A percentile compares a stretch with the other conserved stretches of the same genome.
Evolutionary conservation across 2,888 invertebrate species (phyloP).

Genomic region (Melikaiella ostensackeni): DNA sequence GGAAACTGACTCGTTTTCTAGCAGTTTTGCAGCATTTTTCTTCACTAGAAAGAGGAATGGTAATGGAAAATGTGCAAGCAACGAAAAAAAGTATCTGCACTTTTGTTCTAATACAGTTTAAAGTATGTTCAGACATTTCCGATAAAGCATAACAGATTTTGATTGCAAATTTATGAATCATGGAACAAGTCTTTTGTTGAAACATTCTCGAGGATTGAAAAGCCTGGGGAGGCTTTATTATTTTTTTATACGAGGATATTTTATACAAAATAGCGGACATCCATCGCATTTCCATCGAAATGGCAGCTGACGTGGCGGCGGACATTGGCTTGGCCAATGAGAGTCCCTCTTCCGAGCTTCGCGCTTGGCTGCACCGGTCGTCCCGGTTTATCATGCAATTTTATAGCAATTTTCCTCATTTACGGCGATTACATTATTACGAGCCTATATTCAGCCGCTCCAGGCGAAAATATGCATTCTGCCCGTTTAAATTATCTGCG

Average conservation of each 20-base stretch:
- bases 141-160: neutral
- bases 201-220: neutral
- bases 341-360: conserved; percentile 43
- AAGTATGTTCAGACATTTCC: neutral
- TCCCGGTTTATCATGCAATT: conserved; percentile 72
- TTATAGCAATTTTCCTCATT: conserved; percentile 76
- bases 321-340: conserved; percentile 64
- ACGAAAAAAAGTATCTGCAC: neutral
- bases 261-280: conserved; percentile 73
- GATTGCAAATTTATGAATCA: neutral
- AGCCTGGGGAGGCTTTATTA: conserved; percentile 13
- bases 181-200: neutral
- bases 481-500: conserved; percentile 39
- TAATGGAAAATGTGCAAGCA: neutral
- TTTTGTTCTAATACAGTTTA: neutral
- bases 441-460: conserved; percentile 59
- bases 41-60: neutral
- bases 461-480: conserved; percentile 57
- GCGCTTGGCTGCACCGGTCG: conserved; percentile 56
- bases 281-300: conserved; percentile 75
- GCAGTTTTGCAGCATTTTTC: conserved; percentile 49
- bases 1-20: conserved; percentile 64
- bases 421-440: conserved; percentile 71
- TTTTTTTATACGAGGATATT: conserved; percentile 67
- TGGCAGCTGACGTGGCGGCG: conserved; percentile 70